A percentile compares a stretch with the other conserved stretches of the same genome.
phyloP scores from a whole-genome alignment of 2,797 vertebrate genomes.

The Anas bernieri region DNA sequence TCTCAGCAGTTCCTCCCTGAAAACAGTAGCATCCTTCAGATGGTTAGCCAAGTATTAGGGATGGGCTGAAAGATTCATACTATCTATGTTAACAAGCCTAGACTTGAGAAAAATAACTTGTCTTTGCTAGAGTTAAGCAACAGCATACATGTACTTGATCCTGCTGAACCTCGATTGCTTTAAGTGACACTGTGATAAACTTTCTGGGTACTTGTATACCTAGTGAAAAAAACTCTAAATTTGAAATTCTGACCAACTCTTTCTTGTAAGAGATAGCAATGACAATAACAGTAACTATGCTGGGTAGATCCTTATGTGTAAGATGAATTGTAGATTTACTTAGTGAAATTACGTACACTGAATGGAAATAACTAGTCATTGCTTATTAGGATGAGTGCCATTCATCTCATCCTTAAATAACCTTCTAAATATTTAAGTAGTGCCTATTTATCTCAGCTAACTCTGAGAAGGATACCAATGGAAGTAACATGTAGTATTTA shows the following conservation, averaged over 20 bases:
- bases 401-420: background rate
- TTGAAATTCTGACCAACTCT: background rate
- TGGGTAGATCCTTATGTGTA: background rate
- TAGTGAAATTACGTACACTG: background rate
- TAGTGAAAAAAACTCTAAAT: background rate
- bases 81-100: background rate
- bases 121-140: slow-evolving; percentile 9
- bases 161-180: background rate
- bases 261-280: background rate
- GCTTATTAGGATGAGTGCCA: background rate
- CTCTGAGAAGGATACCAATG: background rate
- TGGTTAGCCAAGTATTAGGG: background rate
- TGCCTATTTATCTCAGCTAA: background rate
- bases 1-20: background rate
- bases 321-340: background rate
- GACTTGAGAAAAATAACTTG: background rate
- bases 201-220: background rate
- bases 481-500: background rate
- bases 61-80: background rate
- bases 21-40: background rate
- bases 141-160: background rate
- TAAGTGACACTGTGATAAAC: background rate
- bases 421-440: background rate
- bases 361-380: slow-evolving; percentile 19
- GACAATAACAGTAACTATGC: background rate